Conservation (phyloP, 2,888 invertebrate genomes). For the Liopterus haemorrhoidalis region DNA sequence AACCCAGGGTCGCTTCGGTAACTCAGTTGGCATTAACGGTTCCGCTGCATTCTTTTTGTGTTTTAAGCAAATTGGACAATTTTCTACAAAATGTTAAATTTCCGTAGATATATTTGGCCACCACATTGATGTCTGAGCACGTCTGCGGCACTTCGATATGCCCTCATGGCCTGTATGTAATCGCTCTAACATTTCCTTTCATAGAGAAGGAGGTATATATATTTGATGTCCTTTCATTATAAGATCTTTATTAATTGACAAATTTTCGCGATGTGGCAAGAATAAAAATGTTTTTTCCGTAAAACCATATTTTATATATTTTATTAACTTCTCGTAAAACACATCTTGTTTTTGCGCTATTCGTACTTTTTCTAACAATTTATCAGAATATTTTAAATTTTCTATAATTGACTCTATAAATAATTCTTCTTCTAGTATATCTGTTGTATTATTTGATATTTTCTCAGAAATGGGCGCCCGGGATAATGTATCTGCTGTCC, state of each 20-base stretch:
- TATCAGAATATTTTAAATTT: constrained; percentile 4
- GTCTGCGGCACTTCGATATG: not conserved
- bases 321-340: not conserved
- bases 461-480: not conserved
- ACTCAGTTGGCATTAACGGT: not conserved
- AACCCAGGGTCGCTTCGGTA: not conserved
- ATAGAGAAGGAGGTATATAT: not conserved
- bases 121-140: constrained; percentile 1
- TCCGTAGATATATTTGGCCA: constrained; percentile 4
- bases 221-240: constrained; percentile 1
- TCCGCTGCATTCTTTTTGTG: not conserved
- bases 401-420: too few species aligned
- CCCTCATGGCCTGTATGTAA: constrained; percentile 2
- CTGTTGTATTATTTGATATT: not conserved
- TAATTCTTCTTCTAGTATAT: constrained; percentile 5
- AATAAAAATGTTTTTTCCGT: not conserved
- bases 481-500: constrained; percentile 1
- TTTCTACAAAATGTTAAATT: not conserved
- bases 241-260: not conserved
- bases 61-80: not conserved
- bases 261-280: not conserved
- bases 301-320: constrained; percentile 3
- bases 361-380: too few species aligned
- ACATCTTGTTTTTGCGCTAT: not conserved
- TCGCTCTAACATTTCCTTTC: not conserved